These are phyloP conservation scores for Rhynchomys soricoides DNA, from an alignment of 2,113 vertebrate species.

Conservation along the genomic window DNA sequence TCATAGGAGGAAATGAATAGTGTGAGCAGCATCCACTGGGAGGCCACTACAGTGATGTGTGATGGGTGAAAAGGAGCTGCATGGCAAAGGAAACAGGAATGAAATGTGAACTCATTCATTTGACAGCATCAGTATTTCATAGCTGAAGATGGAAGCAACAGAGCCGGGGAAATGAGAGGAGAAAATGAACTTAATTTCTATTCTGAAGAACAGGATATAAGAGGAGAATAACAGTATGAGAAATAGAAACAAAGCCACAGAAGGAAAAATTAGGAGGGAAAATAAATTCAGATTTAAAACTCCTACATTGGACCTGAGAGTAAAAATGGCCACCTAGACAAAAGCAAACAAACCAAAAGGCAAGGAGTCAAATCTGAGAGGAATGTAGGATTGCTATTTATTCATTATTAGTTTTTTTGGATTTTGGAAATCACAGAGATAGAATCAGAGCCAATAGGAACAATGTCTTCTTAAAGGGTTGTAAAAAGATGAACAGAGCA, in stretches of 20 bases:
- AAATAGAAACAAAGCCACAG: neutral
- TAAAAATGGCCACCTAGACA: neutral
- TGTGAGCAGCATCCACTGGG: neutral
- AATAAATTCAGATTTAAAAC: neutral
- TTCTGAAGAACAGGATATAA: neutral
- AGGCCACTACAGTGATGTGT: rapidly evolving
- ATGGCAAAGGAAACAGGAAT: neutral
- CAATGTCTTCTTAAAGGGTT: neutral
- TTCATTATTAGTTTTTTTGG: neutral
- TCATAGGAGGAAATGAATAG: neutral
- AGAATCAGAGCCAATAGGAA: neutral
- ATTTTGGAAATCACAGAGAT: neutral
- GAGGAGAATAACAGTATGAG: neutral
- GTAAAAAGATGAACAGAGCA: neutral
- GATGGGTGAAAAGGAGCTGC: rapidly evolving
- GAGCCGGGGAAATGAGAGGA: neutral
- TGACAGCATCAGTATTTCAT: rapidly evolving
- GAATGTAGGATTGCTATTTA: neutral
- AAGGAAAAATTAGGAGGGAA: neutral
- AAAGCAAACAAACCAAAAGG: neutral
- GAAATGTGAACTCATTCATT: neutral
- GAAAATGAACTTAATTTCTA: neutral
- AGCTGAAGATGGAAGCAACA: neutral
- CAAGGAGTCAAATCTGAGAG: neutral
- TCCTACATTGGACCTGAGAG: neutral